These are phyloP conservation scores for Galaxias olidus DNA, from an alignment of 2,797 vertebrate species.

Conservation along the genomic window DNA sequence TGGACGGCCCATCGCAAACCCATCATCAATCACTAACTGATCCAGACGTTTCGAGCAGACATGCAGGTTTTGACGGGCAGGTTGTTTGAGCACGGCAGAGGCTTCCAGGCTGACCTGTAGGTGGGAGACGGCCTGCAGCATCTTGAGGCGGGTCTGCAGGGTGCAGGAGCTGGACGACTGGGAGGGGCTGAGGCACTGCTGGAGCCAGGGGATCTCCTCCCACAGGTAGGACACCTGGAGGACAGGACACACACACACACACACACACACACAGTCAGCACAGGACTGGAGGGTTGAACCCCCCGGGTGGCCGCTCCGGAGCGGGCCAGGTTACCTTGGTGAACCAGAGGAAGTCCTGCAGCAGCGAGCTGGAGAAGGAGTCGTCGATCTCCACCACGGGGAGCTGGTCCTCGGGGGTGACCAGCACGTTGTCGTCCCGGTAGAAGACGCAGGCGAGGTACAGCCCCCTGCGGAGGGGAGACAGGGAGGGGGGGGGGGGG, in stretches of 20 bases:
- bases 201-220: conserved; percentile 88
- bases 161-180: conserved; percentile 87
- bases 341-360: conserved; percentile 94
- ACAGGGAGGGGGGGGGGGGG: too few species aligned
- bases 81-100: too few species aligned
- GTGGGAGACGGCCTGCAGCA: conserved; percentile 85
- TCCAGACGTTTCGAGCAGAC: too few species aligned
- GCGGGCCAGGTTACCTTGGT: conserved; percentile 79
- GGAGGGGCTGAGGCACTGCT: conserved; percentile 83
- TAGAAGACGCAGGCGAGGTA: conserved; percentile 87
- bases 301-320: neutral
- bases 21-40: too few species aligned
- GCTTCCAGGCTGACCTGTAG: conserved; percentile 75
- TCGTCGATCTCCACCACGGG: conserved; percentile 90
- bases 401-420: conserved; percentile 91
- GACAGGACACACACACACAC: neutral
- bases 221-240: conserved; percentile 86
- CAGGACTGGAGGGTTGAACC: neutral
- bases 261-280: neutral
- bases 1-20: too few species aligned
- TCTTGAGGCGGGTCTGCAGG: conserved; percentile 88
- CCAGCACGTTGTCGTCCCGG: conserved; percentile 86
- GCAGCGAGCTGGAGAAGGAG: conserved; percentile 84
- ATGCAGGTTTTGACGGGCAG: too few species aligned
- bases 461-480: conserved; percentile 75